These are phyloP conservation scores for Lophura nycthemera DNA, from an alignment of 2,113 vertebrate genomes.

Conservation along the genomic window DNA sequence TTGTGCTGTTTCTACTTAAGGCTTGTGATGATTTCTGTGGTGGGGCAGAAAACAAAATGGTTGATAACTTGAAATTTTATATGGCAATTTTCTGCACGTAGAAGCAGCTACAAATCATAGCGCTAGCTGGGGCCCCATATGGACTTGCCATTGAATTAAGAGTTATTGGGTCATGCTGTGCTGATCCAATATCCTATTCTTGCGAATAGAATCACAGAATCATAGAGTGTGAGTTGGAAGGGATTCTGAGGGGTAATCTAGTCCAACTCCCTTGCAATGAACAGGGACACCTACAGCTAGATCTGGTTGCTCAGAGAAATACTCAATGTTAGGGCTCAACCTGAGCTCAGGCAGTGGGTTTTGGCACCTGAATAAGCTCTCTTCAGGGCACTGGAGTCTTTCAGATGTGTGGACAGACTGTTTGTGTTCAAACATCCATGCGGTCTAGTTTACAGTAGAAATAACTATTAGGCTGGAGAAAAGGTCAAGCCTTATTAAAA, in stretches of 20 bases:
- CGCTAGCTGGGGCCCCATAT: not conserved
- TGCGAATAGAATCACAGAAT: too few relatives aligned
- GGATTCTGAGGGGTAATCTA: too few relatives aligned
- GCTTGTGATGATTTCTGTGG: not conserved
- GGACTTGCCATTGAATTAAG: not conserved
- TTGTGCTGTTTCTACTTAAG: not conserved
- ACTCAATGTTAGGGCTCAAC: not conserved
- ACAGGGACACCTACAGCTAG: too few relatives aligned
- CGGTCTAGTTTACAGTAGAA: not conserved
- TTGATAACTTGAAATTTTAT: not conserved
- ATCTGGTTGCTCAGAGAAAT: too few relatives aligned
- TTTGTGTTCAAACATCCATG: not conserved
- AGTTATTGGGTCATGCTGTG: not conserved
- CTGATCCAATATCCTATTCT: not conserved
- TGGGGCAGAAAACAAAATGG: not conserved
- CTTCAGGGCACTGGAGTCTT: not conserved
- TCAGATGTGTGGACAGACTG: accelerated
- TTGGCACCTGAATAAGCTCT: not conserved
- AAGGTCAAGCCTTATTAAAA: not conserved
- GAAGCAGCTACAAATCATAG: not conserved
- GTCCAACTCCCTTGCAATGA: too few relatives aligned
- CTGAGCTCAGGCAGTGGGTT: accelerated
- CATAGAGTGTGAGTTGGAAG: too few relatives aligned
- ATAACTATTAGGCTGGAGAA: not conserved
- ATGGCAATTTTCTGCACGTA: not conserved